A percentile compares a stretch with the other conserved stretches of the same genome.
Evolutionary conservation across 2,113 vertebrate species (phyloP).

Genomic region (Penelope pileata): DNA sequence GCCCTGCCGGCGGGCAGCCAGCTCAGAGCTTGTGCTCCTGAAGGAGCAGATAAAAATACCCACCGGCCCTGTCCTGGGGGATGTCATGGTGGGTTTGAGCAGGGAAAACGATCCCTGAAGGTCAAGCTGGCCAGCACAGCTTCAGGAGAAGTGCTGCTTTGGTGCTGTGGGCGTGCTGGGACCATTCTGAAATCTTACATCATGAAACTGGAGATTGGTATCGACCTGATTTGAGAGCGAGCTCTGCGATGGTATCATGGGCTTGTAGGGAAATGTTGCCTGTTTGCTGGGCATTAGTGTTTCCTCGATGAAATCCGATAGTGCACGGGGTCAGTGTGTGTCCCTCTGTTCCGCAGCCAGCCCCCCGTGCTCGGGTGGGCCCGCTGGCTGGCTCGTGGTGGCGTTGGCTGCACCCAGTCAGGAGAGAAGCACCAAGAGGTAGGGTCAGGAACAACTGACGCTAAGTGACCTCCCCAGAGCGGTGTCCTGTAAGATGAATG

Average conservation of each 20-base stretch:
- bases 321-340: neutral
- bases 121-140: neutral
- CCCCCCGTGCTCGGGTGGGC: neutral
- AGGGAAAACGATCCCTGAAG: conserved; percentile 11
- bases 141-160: neutral
- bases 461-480: neutral
- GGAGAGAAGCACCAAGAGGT: neutral
- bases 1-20: neutral
- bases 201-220: neutral
- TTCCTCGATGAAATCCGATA: neutral
- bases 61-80: neutral
- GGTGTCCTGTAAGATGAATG: neutral
- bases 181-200: conserved; percentile 37
- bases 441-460: neutral
- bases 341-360: neutral
- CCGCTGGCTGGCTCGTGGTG: neutral
- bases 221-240: neutral
- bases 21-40: neutral
- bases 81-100: neutral
- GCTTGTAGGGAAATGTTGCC: neutral
- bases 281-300: neutral
- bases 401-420: neutral
- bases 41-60: neutral
- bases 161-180: neutral
- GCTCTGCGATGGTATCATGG: neutral